Conservation (phyloP, 2,113 vertebrate genomes). For the Malurus elegans region DNA sequence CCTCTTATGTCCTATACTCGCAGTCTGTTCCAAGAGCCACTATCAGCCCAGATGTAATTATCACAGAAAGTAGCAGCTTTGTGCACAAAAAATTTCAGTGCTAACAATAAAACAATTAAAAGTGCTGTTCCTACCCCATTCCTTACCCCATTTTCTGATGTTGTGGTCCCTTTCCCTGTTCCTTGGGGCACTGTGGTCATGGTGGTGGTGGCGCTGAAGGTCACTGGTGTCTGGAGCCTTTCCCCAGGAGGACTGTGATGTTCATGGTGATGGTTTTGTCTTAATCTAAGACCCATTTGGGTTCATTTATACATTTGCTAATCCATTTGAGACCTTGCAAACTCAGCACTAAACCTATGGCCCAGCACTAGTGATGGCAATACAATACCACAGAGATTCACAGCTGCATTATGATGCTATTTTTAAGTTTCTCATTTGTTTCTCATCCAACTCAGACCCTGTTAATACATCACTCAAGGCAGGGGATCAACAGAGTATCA, state of each 20-base stretch:
- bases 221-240: not conserved
- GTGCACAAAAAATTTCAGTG: not conserved
- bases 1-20: not conserved
- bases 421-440: not conserved
- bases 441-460: not conserved
- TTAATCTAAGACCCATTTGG: not conserved
- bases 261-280: not conserved
- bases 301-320: not conserved
- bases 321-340: not conserved
- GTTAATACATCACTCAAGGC: not conserved
- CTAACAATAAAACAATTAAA: not conserved
- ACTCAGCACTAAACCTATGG: not conserved
- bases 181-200: accelerated
- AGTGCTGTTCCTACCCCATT: not conserved
- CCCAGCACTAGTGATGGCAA: not conserved
- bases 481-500: not conserved
- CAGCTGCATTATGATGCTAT: not conserved
- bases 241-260: not conserved
- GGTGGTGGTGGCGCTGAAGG: not conserved
- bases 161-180: not conserved
- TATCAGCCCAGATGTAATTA: not conserved
- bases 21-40: not conserved
- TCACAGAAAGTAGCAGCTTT: not conserved
- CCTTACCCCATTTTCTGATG: not conserved
- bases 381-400: not conserved